Evolutionary conservation across 1,140 invertebrate genomes (phyloP).

Genomic region (Hycleus phaleratus): DNA sequence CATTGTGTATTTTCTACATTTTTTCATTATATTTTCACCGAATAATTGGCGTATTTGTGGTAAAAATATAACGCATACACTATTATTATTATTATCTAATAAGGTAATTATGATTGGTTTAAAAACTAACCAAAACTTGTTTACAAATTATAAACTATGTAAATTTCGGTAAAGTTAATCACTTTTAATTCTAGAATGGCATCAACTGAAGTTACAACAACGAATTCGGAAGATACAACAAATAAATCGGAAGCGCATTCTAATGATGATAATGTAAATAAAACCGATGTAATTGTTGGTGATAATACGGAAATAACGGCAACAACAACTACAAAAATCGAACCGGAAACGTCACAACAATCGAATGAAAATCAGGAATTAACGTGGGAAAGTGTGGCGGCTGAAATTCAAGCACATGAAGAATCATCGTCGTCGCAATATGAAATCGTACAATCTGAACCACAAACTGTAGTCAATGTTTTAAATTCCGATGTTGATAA

Average conservation of each 20-base stretch:
- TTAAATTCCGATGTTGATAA: too few species aligned
- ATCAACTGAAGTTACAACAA: neutral
- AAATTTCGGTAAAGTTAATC: neutral
- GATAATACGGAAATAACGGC: neutral
- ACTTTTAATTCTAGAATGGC: neutral
- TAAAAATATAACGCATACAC: too few species aligned
- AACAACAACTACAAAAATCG: too few species aligned
- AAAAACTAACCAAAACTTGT: conserved; percentile 1
- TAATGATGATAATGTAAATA: neutral
- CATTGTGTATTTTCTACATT: too few species aligned
- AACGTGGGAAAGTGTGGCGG: conserved; percentile 53
- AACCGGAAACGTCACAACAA: neutral
- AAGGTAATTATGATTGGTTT: conserved; percentile 12
- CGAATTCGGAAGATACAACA: neutral
- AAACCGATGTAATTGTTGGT: neutral
- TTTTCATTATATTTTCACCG: too few species aligned
- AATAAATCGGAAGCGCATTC: neutral
- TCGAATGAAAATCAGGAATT: conserved; percentile 9
- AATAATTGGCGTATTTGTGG: too few species aligned
- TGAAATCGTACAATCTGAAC: too few species aligned
- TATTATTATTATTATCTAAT: conserved; percentile 9
- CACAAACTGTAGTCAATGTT: too few species aligned
- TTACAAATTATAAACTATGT: neutral
- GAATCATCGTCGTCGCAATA: neutral
- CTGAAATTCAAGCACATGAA: conserved; percentile 60